phyloP scores from a whole-genome alignment of 2,888 invertebrate genomes.

The Creontiades dilutus region DNA sequence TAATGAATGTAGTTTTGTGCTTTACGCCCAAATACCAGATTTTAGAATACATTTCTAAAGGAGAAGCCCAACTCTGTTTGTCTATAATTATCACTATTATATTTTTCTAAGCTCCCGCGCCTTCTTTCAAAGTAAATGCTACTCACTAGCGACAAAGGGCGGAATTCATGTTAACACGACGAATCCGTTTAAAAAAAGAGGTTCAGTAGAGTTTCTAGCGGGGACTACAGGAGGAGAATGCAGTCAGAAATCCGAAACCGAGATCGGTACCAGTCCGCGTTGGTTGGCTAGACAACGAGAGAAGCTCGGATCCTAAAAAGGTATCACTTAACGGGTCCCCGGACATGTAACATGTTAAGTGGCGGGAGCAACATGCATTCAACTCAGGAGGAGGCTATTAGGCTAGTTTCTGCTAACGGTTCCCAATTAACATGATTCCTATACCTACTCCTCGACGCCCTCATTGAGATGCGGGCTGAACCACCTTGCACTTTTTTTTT shows the following conservation, averaged over 20 bases:
- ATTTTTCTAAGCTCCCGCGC: no score
- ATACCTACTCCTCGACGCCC: slow-evolving; percentile 13
- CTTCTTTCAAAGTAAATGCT: no score
- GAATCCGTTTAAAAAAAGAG: neutral
- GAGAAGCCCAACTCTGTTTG: no score
- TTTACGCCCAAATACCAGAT: no score
- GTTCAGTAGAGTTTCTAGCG: slow-evolving; percentile 2
- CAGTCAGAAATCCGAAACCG: slow-evolving; percentile 54
- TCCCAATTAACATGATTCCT: slow-evolving; percentile 54
- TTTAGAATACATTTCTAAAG: no score
- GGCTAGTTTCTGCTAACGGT: slow-evolving; percentile 52
- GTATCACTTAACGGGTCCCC: slow-evolving; percentile 42
- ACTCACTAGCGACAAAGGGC: neutral
- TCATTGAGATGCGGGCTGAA: slow-evolving; percentile 23
- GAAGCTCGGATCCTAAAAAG: slow-evolving; percentile 31
- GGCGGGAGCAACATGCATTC: slow-evolving; percentile 42
- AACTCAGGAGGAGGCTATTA: slow-evolving; percentile 48
- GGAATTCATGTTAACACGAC: neutral
- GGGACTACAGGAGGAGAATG: neutral
- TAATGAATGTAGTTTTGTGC: no score
- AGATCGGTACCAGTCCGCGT: slow-evolving; percentile 11
- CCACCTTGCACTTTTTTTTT: slow-evolving; percentile 18
- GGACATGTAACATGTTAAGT: slow-evolving; percentile 54
- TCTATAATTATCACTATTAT: no score
- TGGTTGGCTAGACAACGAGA: slow-evolving; percentile 19